phyloP scores from a whole-genome alignment of 2,888 invertebrate species.

The Cephalotes varians region DNA sequence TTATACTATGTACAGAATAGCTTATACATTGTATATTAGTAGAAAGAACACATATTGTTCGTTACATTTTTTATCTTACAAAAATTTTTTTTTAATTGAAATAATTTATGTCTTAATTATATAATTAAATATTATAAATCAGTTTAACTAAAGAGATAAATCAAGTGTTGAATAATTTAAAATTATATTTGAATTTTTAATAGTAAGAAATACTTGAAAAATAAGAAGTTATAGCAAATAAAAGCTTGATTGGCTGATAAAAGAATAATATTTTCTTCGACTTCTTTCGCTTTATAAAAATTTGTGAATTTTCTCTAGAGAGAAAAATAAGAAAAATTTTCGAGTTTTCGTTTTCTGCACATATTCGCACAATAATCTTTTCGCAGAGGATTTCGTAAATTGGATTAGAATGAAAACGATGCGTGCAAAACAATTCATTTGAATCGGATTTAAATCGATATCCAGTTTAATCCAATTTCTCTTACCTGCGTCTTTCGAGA shows the following conservation, averaged over 20 bases:
- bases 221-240: neutral
- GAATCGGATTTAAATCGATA: neutral
- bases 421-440: neutral
- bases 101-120: neutral
- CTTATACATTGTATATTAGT: neutral
- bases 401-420: slow-evolving; percentile 11
- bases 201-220: neutral
- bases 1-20: neutral
- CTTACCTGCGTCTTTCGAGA: slow-evolving; percentile 5
- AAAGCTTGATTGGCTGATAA: neutral
- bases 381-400: neutral
- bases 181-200: neutral
- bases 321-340: neutral
- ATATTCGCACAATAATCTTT: neutral
- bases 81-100: neutral
- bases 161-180: neutral
- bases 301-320: neutral
- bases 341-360: neutral
- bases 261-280: neutral
- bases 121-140: neutral
- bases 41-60: neutral
- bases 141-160: neutral
- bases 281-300: neutral
- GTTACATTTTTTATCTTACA: neutral
- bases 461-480: neutral